Conservation (phyloP, 2,113 vertebrate species). For the Aspidoscelis tigris region DNA sequence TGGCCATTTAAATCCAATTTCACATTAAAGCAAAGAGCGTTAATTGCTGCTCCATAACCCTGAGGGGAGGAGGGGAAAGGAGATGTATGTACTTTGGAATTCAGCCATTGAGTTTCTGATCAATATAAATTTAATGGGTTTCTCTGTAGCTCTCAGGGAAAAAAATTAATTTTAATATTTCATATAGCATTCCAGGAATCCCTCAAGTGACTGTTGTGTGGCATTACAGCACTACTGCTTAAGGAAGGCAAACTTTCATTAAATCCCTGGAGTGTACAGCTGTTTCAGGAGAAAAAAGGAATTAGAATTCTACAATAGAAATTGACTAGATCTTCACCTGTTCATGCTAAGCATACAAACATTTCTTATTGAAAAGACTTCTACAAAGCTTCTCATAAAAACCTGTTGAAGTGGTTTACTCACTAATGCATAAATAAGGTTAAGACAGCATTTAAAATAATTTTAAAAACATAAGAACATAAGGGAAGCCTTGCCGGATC, state of each 20-base stretch:
- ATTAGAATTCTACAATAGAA: background rate
- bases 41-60: conserved; percentile 51
- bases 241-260: background rate
- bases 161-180: conserved; percentile 46
- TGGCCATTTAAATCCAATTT: conserved; percentile 33
- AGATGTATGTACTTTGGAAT: conserved; percentile 54
- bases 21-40: conserved; percentile 47
- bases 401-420: too few species aligned
- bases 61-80: conserved; percentile 28
- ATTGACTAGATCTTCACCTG: background rate
- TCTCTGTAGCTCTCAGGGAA: conserved; percentile 21
- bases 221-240: background rate
- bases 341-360: background rate
- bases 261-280: too few species aligned
- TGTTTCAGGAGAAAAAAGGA: too few species aligned
- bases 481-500: too few species aligned
- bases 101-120: conserved; percentile 41
- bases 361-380: background rate
- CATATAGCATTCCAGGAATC: conserved; percentile 54
- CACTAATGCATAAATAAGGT: too few species aligned
- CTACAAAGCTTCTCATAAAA: too few species aligned
- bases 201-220: conserved; percentile 19
- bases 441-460: too few species aligned
- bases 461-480: too few species aligned
- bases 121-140: conserved; percentile 46